These are phyloP conservation scores for Melanogrammus aeglefinus DNA, from an alignment of 2,797 vertebrate genomes.

Conservation along the genomic window DNA sequence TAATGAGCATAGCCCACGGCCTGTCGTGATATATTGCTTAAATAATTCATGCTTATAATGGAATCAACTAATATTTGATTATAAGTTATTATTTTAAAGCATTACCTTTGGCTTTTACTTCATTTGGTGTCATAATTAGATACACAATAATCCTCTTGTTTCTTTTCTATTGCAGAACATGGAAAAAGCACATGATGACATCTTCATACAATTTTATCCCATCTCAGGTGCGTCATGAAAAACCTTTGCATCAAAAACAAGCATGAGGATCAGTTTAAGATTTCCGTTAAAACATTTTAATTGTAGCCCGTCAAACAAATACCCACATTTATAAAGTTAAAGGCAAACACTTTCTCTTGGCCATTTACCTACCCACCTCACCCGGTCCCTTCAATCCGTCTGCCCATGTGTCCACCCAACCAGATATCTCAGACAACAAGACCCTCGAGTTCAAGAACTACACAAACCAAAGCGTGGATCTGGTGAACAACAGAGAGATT, in stretches of 20 bases:
- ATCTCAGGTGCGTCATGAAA: conserved; percentile 37
- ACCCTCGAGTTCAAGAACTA: accelerated
- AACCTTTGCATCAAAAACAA: background rate
- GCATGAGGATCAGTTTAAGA: background rate
- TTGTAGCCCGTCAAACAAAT: background rate
- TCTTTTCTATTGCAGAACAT: conserved; percentile 12
- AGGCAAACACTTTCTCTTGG: background rate
- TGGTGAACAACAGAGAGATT: accelerated
- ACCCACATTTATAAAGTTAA: no score
- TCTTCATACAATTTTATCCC: conserved; percentile 37
- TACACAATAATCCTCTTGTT: background rate
- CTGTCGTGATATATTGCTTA: no score
- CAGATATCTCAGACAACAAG: accelerated
- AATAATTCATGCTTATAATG: no score
- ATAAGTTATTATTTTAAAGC: no score
- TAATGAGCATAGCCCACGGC: no score
- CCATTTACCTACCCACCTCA: background rate
- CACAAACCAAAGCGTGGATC: background rate
- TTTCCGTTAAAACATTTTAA: background rate
- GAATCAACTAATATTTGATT: no score
- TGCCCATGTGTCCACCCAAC: background rate
- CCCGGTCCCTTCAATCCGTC: background rate
- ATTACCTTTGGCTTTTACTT: no score
- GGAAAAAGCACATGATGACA: background rate
- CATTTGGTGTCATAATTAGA: background rate